These are phyloP conservation scores for Silurus lanzhouensis DNA, from an alignment of 2,797 vertebrate species.

Conservation along the genomic window DNA sequence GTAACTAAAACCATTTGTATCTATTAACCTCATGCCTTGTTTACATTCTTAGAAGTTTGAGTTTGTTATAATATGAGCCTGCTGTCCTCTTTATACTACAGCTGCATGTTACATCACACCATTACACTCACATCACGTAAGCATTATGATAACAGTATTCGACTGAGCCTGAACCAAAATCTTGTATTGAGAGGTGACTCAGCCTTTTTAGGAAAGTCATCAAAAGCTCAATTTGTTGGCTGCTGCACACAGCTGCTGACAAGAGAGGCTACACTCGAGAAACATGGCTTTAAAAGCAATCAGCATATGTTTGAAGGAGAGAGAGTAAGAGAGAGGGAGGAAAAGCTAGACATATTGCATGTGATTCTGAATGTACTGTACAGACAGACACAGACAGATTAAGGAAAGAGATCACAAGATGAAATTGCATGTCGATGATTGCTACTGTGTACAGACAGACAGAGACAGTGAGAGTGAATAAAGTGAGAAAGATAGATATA, in stretches of 20 bases:
- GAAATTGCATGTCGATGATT: slow-evolving; percentile 9
- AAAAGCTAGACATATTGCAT: background rate
- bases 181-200: slow-evolving; percentile 26
- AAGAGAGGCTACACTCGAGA: slow-evolving; percentile 20
- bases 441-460: background rate
- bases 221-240: slow-evolving; percentile 17
- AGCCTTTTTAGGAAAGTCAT: slow-evolving; percentile 24
- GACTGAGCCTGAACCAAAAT: background rate
- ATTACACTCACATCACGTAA: background rate
- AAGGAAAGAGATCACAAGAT: background rate
- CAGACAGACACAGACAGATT: slow-evolving; percentile 11
- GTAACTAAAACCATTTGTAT: background rate
- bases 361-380: background rate
- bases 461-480: background rate
- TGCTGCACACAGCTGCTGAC: slow-evolving; percentile 15
- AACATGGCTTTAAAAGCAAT: slow-evolving; percentile 36
- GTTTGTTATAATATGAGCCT: background rate
- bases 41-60: background rate
- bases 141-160: background rate
- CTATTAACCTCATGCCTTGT: background rate
- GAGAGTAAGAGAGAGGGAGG: background rate
- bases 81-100: background rate
- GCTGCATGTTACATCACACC: background rate
- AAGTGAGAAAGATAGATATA: background rate
- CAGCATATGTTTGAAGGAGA: slow-evolving; percentile 34